These are phyloP conservation scores for Uromys caudimaculatus DNA, from an alignment of 2,797 vertebrate species.

Conservation along the genomic window DNA sequence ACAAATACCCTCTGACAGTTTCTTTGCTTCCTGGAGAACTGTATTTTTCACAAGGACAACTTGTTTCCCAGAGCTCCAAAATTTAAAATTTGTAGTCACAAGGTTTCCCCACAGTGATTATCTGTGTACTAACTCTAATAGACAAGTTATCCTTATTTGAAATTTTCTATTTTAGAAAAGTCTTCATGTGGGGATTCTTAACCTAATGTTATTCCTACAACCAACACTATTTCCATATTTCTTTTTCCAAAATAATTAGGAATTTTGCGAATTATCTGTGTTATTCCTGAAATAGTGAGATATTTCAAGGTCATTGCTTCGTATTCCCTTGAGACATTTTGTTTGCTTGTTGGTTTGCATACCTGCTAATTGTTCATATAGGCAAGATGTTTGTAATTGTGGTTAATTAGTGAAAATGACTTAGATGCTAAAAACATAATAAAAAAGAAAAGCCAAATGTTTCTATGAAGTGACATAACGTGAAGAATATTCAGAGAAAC, in stretches of 20 bases:
- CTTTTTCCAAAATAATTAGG: slow-evolving; percentile 25
- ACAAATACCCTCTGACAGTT: neutral
- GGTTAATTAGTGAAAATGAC: slow-evolving; percentile 13
- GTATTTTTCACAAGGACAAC: slow-evolving; percentile 48
- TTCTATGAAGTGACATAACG: neutral
- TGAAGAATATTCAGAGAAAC: neutral
- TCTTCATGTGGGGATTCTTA: neutral
- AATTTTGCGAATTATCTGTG: slow-evolving; percentile 34
- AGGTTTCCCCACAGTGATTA: slow-evolving; percentile 55
- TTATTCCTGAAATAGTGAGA: slow-evolving; percentile 9
- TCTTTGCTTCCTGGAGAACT: slow-evolving; percentile 8
- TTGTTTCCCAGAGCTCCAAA: slow-evolving; percentile 62
- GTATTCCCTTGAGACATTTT: neutral
- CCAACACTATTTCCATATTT: slow-evolving; percentile 42
- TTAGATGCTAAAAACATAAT: slow-evolving; percentile 18
- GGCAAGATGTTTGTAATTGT: neutral
- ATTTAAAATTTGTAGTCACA: slow-evolving; percentile 69
- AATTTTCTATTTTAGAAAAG: slow-evolving; percentile 38
- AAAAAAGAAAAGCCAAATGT: slow-evolving; percentile 31
- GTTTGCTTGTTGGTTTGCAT: neutral
- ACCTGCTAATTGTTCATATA: slow-evolving; percentile 28
- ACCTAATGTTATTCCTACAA: slow-evolving; percentile 42
- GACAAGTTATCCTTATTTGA: slow-evolving; percentile 29
- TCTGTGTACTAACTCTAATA: slow-evolving; percentile 37
- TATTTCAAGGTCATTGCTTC: slow-evolving; percentile 9